These are phyloP conservation scores for Peromyscus attwateri DNA, from an alignment of 2,797 vertebrate genomes.

Conservation along the genomic window DNA sequence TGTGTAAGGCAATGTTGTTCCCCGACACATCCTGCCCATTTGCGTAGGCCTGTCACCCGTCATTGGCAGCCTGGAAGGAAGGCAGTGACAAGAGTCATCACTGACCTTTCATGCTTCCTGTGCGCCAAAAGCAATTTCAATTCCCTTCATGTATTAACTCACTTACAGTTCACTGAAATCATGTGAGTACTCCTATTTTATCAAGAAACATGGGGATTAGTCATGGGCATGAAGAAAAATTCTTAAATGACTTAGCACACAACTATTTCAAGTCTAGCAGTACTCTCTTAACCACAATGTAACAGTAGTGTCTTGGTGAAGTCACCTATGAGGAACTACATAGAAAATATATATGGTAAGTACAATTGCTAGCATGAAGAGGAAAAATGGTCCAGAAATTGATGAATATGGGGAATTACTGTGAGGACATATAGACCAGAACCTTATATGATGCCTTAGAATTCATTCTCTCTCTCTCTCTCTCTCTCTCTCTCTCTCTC, in stretches of 20 bases:
- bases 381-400: slow-evolving; percentile 8
- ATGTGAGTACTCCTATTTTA: background rate
- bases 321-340: background rate
- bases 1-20: background rate
- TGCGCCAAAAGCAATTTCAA: background rate
- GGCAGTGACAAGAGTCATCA: background rate
- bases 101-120: background rate
- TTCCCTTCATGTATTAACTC: background rate
- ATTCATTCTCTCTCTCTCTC: background rate
- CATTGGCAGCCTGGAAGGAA: background rate
- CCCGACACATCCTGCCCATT: background rate
- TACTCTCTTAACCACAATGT: background rate
- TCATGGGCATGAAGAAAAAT: background rate
- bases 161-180: background rate
- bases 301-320: background rate
- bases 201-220: background rate
- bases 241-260: background rate
- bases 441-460: background rate
- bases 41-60: background rate
- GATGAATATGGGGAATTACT: background rate
- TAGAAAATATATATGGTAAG: background rate
- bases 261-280: background rate
- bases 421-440: background rate
- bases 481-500: background rate
- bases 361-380: background rate